Percentiles rank a stretch among this genome's conserved stretches.
Evolutionary conservation across 1,140 invertebrate species (phyloP).

Genomic region (Scaptomyza hsui): DNA sequence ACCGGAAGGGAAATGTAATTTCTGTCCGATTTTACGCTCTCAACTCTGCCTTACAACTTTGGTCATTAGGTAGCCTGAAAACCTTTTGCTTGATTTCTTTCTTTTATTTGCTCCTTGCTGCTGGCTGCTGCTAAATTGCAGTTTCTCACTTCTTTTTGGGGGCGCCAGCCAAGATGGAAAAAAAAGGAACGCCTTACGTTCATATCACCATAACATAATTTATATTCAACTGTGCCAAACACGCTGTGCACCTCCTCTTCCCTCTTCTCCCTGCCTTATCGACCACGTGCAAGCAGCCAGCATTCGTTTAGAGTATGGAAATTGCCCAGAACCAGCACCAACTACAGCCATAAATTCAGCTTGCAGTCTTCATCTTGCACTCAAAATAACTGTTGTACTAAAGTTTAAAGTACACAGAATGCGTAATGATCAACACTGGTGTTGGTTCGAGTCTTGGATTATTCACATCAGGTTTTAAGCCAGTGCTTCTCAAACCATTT

Average conservation of each 20-base stretch:
- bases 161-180: too few species aligned
- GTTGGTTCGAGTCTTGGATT: too few species aligned
- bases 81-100: not conserved
- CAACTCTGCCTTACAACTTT: constrained; percentile 41
- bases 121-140: constrained; percentile 47
- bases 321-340: constrained; percentile 31
- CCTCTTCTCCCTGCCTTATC: constrained; percentile 39
- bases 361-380: not conserved
- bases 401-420: too few species aligned
- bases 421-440: too few species aligned
- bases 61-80: constrained; percentile 58
- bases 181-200: constrained; percentile 38
- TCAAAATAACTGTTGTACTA: too few species aligned
- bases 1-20: constrained; percentile 68
- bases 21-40: constrained; percentile 18
- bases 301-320: constrained; percentile 48
- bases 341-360: constrained; percentile 61
- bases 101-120: constrained; percentile 16
- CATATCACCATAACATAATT: constrained; percentile 70
- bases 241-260: not conserved
- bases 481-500: too few species aligned
- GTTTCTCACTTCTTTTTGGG: constrained; percentile 36
- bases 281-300: constrained; percentile 27
- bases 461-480: too few species aligned
- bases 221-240: constrained; percentile 53